Evolutionary conservation across 2,888 invertebrate species (phyloP).

Genomic region (Sinodicranocentrus sp.): DNA sequence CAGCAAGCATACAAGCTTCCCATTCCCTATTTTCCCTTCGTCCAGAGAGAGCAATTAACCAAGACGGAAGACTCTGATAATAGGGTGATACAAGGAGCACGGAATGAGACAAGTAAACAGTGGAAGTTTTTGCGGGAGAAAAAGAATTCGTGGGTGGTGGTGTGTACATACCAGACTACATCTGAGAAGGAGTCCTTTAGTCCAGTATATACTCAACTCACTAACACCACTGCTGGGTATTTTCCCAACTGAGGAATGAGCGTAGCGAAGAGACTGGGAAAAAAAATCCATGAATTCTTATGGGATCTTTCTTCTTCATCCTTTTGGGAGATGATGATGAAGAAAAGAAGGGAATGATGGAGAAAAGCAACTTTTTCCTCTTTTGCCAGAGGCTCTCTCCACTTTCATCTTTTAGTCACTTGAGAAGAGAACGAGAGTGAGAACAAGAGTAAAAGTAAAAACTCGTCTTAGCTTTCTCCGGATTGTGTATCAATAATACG

Average conservation of each 20-base stretch:
- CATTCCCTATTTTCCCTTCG: slow-evolving; percentile 56
- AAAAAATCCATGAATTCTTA: slow-evolving; percentile 52
- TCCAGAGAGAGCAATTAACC: slow-evolving; percentile 66
- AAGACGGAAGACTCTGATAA: slow-evolving; percentile 62
- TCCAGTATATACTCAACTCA: not conserved
- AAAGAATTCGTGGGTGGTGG: slow-evolving; percentile 38
- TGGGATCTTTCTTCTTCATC: slow-evolving; percentile 40
- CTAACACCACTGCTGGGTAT: slow-evolving; percentile 1
- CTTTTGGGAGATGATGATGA: slow-evolving; percentile 14
- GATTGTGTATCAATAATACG: slow-evolving; percentile 58
- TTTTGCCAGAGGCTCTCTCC: slow-evolving; percentile 50
- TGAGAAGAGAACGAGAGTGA: slow-evolving; percentile 18
- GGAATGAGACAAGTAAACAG: slow-evolving; percentile 49
- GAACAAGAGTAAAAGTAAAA: slow-evolving; percentile 11
- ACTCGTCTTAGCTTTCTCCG: not conserved
- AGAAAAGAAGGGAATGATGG: slow-evolving; percentile 22
- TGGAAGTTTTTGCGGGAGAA: too few relatives aligned
- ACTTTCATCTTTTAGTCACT: slow-evolving; percentile 36
- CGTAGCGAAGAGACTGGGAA: too few relatives aligned
- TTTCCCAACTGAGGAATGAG: slow-evolving; percentile 13
- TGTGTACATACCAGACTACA: not conserved
- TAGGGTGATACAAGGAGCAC: slow-evolving; percentile 73
- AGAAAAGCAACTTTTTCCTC: slow-evolving; percentile 40
- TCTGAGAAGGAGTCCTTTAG: slow-evolving; percentile 4
- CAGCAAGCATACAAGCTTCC: slow-evolving; percentile 74